Evolutionary conservation across 1,140 invertebrate genomes (phyloP).

Genomic region (Drosophila ogumai): DNA sequence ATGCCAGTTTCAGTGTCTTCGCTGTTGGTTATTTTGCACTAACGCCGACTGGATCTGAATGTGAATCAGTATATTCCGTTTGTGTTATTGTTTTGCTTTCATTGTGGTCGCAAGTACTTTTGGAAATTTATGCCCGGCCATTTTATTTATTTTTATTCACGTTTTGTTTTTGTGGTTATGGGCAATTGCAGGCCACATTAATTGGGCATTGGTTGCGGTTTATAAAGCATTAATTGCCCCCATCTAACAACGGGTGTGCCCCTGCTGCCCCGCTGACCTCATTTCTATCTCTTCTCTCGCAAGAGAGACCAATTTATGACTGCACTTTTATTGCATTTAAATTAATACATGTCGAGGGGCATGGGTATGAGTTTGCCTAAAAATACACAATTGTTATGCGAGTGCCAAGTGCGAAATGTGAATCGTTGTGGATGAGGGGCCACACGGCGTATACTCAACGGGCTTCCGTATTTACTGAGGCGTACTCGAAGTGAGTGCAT

Average conservation of each 20-base stretch:
- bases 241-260: slow-evolving; percentile 21
- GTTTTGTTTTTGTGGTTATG: slow-evolving; percentile 37
- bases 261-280: slow-evolving; percentile 10
- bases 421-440: slow-evolving; percentile 2
- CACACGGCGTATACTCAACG: slow-evolving; percentile 44
- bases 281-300: not conserved
- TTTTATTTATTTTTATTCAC: slow-evolving; percentile 46
- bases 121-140: slow-evolving; percentile 46
- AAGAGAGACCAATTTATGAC: slow-evolving; percentile 30
- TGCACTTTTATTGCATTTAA: slow-evolving; percentile 61
- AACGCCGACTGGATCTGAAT: slow-evolving; percentile 5
- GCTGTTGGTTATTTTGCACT: slow-evolving; percentile 13
- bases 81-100: slow-evolving; percentile 30
- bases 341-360: slow-evolving; percentile 40
- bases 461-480: slow-evolving; percentile 55
- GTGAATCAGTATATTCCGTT: slow-evolving; percentile 3
- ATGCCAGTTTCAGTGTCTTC: slow-evolving; percentile 44
- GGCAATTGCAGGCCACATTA: slow-evolving; percentile 65
- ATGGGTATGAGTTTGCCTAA: slow-evolving; percentile 30
- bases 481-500: slow-evolving; percentile 60
- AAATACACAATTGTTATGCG: slow-evolving; percentile 48
- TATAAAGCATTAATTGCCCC: slow-evolving; percentile 59
- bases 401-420: slow-evolving; percentile 46
- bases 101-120: slow-evolving; percentile 53
- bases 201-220: slow-evolving; percentile 63